These are phyloP conservation scores for Gastrophysa polygoni DNA, from an alignment of 2,888 invertebrate genomes.

Conservation along the genomic window DNA sequence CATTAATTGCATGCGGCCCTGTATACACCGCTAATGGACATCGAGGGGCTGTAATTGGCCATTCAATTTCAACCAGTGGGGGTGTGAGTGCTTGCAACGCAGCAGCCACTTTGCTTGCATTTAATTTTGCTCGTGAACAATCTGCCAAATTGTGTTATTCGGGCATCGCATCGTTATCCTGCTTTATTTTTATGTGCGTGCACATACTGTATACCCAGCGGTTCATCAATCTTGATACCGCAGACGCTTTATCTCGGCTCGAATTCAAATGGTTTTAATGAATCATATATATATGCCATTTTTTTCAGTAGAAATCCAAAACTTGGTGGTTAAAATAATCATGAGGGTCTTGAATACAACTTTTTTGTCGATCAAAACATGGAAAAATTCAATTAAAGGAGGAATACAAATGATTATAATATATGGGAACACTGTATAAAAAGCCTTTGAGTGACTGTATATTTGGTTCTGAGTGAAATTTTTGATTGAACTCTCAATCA, in stretches of 20 bases:
- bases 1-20: slow-evolving; percentile 45
- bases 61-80: slow-evolving; percentile 50
- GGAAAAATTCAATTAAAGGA: too few species aligned
- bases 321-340: too few species aligned
- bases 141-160: slow-evolving; percentile 27
- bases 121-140: slow-evolving; percentile 27
- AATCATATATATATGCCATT: background rate
- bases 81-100: slow-evolving; percentile 44
- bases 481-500: too few species aligned
- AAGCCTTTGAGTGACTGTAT: too few species aligned
- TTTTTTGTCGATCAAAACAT: too few species aligned
- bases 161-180: slow-evolving; percentile 15
- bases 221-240: background rate
- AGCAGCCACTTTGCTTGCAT: slow-evolving; percentile 19
- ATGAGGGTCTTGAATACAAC: too few species aligned
- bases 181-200: background rate
- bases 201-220: background rate
- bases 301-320: too few species aligned
- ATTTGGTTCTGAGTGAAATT: too few species aligned
- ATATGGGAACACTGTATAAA: too few species aligned
- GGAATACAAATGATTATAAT: too few species aligned
- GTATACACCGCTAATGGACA: slow-evolving; percentile 44
- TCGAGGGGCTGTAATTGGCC: slow-evolving; percentile 49
- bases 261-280: background rate
- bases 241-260: background rate